phyloP scores from a whole-genome alignment of 1,140 invertebrate genomes.

The Rhyzopertha dominica region DNA sequence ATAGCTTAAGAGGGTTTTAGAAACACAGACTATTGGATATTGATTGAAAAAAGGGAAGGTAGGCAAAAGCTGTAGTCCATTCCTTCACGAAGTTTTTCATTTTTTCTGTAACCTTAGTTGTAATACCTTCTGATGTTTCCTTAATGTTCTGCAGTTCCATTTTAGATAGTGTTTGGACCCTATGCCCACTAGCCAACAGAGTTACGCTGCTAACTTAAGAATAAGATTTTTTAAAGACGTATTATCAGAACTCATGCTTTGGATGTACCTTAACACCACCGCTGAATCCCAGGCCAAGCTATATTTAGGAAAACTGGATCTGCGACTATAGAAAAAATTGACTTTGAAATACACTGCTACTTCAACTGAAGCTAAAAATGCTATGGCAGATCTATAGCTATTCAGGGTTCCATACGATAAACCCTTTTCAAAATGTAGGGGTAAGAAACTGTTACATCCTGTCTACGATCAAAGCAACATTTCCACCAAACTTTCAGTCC shows the following conservation, averaged over 20 bases:
- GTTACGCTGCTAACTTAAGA: slow-evolving; percentile 18
- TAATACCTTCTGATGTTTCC: neutral
- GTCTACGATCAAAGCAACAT: neutral
- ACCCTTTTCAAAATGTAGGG: too few relatives aligned
- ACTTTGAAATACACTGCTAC: too few relatives aligned
- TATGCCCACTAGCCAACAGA: slow-evolving; percentile 22
- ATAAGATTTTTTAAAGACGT: slow-evolving; percentile 19
- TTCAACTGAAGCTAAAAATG: too few relatives aligned
- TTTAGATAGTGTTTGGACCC: slow-evolving; percentile 19
- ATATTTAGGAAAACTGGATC: slow-evolving; percentile 10
- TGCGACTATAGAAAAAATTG: slow-evolving; percentile 4
- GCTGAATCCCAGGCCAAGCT: slow-evolving; percentile 11
- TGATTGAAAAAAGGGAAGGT: slow-evolving; percentile 14
- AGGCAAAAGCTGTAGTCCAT: slow-evolving; percentile 7
- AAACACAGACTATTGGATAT: slow-evolving; percentile 3
- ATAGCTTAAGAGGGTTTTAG: slow-evolving; percentile 3
- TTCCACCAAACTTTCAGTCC: slow-evolving; percentile 14
- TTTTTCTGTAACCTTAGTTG: slow-evolving; percentile 13
- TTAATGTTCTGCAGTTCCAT: slow-evolving; percentile 6
- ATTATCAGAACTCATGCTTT: slow-evolving; percentile 11
- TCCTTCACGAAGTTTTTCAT: slow-evolving; percentile 17
- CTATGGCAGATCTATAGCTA: too few relatives aligned
- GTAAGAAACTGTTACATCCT: slow-evolving; percentile 8
- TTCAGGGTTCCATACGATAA: too few relatives aligned
- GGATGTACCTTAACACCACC: slow-evolving; percentile 9